Evolutionary conservation across 2,797 vertebrate species (phyloP).

Genomic region (Pogoniulus pusillus): DNA sequence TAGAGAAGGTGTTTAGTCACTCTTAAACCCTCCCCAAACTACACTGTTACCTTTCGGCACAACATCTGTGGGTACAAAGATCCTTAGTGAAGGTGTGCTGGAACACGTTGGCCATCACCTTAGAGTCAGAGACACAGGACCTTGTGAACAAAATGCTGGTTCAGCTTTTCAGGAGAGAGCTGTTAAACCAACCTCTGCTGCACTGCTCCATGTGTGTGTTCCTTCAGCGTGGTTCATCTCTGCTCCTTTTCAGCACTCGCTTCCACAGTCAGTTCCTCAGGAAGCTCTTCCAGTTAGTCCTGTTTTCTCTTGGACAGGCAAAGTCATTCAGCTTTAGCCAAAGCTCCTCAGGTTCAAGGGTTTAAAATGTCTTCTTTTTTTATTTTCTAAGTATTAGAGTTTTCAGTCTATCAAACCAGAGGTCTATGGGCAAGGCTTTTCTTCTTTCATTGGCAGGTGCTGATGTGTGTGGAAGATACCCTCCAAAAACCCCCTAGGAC

Average conservation of each 20-base stretch:
- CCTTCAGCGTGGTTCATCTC: background rate
- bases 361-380: background rate
- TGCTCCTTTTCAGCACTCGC: background rate
- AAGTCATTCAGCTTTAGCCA: background rate
- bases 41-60: background rate
- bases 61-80: background rate
- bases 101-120: background rate
- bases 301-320: background rate
- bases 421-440: background rate
- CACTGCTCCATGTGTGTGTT: background rate
- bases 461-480: background rate
- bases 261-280: background rate
- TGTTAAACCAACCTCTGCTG: background rate
- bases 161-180: background rate
- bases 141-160: background rate
- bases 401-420: background rate
- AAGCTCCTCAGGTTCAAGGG: background rate
- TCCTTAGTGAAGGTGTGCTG: background rate
- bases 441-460: background rate
- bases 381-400: too few species aligned
- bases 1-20: background rate
- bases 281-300: background rate
- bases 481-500: too few species aligned
- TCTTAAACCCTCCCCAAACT: background rate
- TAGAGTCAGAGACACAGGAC: background rate